These are phyloP conservation scores for Allygus modestus DNA, from an alignment of 2,888 invertebrate genomes.

Conservation along the genomic window DNA sequence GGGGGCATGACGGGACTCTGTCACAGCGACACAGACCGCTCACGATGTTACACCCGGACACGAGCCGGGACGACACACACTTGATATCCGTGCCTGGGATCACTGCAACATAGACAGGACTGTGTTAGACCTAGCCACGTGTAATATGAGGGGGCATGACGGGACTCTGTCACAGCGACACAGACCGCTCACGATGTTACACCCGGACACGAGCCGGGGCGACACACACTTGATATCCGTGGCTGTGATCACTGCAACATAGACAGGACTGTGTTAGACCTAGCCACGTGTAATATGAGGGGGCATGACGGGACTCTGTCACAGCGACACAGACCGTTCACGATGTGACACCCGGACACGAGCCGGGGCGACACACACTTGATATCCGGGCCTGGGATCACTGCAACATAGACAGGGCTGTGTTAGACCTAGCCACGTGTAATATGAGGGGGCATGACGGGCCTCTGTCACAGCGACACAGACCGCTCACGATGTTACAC, in stretches of 20 bases:
- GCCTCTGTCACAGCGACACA: conserved; percentile 71
- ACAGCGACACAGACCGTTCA: conserved; percentile 70
- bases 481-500: conserved; percentile 70
- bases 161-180: conserved; percentile 71
- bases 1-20: conserved; percentile 72
- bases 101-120: conserved; percentile 26
- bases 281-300: too few species aligned
- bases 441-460: conserved; percentile 71
- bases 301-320: conserved; percentile 70
- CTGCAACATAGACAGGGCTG: conserved; percentile 20
- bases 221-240: conserved; percentile 41
- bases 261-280: conserved; percentile 67
- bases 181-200: conserved; percentile 70
- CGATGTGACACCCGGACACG: conserved; percentile 70
- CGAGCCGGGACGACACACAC: conserved; percentile 39
- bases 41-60: conserved; percentile 71
- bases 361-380: conserved; percentile 40
- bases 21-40: conserved; percentile 70
- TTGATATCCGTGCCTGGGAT: conserved; percentile 55
- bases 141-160: conserved; percentile 70
- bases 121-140: not conserved
- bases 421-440: not conserved
- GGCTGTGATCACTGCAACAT: conserved; percentile 55
- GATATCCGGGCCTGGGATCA: conserved; percentile 52
- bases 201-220: conserved; percentile 66